Conservation (phyloP, 2,113 vertebrate genomes). For the Onychostruthus taczanowskii region DNA sequence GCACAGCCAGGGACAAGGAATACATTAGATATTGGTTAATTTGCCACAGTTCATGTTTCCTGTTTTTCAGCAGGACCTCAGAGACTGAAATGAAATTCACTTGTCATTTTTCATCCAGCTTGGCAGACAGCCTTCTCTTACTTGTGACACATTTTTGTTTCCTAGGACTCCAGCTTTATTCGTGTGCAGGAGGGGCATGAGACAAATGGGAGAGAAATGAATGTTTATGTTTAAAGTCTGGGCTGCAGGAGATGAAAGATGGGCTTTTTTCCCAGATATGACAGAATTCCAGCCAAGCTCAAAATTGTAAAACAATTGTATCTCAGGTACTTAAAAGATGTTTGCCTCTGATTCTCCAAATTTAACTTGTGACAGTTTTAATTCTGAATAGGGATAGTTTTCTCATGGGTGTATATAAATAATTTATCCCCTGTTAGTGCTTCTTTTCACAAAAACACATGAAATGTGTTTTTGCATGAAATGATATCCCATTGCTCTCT, state of each 20-base stretch:
- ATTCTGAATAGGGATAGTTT: neutral
- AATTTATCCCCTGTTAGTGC: neutral
- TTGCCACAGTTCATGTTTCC: neutral
- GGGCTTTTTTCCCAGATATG: neutral
- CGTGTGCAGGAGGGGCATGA: neutral
- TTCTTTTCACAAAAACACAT: neutral
- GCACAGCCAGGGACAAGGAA: neutral
- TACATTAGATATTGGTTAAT: neutral
- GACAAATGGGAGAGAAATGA: neutral
- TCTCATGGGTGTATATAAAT: neutral
- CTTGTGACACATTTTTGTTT: neutral
- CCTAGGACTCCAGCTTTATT: neutral
- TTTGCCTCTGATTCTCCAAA: neutral
- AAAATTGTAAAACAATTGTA: neutral
- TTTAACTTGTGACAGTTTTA: neutral
- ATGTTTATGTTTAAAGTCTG: neutral
- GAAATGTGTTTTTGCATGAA: neutral
- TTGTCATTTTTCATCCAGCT: neutral
- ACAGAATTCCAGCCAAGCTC: neutral
- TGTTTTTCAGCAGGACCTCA: neutral
- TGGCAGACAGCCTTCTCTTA: neutral
- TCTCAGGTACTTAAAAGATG: neutral
- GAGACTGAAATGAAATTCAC: neutral
- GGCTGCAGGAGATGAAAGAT: neutral
- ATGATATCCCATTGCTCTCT: neutral